Evolutionary conservation across 2,888 invertebrate genomes (phyloP).

Genomic region (Tenthredo scrophulariae): DNA sequence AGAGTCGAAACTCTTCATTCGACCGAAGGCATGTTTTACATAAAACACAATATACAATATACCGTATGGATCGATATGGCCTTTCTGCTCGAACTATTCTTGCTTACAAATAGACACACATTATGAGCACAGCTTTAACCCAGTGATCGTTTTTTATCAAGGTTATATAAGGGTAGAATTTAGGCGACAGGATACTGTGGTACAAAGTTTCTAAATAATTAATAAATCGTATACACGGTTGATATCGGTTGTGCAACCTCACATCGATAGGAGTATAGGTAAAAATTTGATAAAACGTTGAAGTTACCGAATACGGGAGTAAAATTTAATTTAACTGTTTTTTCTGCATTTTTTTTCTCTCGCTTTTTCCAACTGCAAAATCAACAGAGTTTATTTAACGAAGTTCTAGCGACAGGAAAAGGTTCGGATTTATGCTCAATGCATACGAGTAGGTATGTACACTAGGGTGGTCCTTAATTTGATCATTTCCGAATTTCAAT

Average conservation of each 20-base stretch:
- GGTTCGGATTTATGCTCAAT: conserved; percentile 22
- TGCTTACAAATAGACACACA: background rate
- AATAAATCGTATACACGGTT: background rate
- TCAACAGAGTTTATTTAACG: conserved; percentile 33
- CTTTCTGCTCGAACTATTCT: background rate
- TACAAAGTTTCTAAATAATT: conserved; percentile 40
- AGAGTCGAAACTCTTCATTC: background rate
- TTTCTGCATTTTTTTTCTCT: conserved; percentile 8
- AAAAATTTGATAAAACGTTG: background rate
- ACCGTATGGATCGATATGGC: background rate
- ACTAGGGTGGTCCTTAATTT: too few relatives aligned
- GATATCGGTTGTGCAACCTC: background rate
- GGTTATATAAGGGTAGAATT: background rate
- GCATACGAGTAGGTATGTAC: conserved; percentile 5
- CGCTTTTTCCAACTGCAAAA: conserved; percentile 35
- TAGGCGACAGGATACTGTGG: background rate
- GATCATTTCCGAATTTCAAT: too few relatives aligned
- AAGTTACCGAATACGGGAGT: background rate
- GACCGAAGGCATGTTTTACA: background rate
- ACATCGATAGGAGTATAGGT: background rate
- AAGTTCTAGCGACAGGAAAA: conserved; percentile 41
- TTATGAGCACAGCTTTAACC: conserved; percentile 12
- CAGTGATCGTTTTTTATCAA: conserved; percentile 32
- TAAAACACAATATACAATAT: background rate
- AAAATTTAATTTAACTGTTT: conserved; percentile 13